phyloP scores from a whole-genome alignment of 2,888 invertebrate species.

The Netelia melanura region DNA sequence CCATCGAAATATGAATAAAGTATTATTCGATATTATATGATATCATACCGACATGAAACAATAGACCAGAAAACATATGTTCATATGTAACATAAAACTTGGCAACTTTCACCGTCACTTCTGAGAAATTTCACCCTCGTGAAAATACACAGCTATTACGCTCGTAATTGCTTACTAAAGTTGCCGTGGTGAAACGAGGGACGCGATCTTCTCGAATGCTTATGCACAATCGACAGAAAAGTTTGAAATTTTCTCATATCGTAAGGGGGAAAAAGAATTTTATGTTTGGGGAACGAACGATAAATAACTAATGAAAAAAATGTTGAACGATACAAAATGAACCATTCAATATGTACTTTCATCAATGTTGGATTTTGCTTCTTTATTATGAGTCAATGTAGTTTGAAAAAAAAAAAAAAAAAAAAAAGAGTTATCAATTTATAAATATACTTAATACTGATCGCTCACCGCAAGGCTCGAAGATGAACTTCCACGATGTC shows the following conservation, averaged over 20 bases:
- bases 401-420: slow-evolving; percentile 6
- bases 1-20: background rate
- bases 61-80: slow-evolving; percentile 81
- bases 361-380: background rate
- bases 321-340: no score
- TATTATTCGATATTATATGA: background rate
- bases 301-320: no score
- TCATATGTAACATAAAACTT: slow-evolving; percentile 29
- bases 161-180: background rate
- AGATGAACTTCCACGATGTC: slow-evolving; percentile 76
- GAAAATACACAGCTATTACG: background rate
- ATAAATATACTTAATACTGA: no score
- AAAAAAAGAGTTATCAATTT: no score
- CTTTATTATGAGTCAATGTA: no score
- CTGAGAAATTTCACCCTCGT: background rate
- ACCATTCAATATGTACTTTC: background rate
- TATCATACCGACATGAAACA: slow-evolving; percentile 78
- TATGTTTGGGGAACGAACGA: no score
- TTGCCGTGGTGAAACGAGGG: background rate
- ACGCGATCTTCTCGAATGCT: background rate
- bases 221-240: background rate
- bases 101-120: background rate
- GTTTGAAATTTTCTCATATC: background rate
- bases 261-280: background rate
- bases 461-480: slow-evolving; percentile 73